Percentiles rank a stretch among this genome's conserved stretches.
These are phyloP conservation scores for Chrysolina haemoptera DNA, from an alignment of 2,888 invertebrate genomes.

Conservation along the genomic window DNA sequence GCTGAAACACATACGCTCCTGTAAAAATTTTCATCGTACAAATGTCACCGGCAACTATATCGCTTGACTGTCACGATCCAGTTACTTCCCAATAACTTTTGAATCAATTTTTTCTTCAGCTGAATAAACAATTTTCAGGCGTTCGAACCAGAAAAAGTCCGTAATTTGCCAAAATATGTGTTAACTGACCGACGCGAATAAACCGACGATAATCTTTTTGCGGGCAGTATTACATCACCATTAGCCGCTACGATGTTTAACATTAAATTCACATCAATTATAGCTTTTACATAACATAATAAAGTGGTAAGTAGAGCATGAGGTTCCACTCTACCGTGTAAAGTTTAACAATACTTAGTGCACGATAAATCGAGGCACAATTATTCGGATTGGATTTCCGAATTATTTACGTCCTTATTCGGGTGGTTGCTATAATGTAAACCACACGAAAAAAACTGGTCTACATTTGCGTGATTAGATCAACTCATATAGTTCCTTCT, in stretches of 20 bases:
- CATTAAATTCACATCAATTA: conserved; percentile 68
- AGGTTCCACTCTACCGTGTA: conserved; percentile 65
- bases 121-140: conserved; percentile 7
- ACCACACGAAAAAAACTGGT: conserved; percentile 5
- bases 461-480: background rate
- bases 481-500: no score
- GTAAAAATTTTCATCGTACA: background rate
- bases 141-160: conserved; percentile 4
- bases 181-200: conserved; percentile 48
- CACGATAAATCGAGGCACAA: conserved; percentile 32
- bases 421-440: background rate
- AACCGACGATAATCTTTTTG: conserved; percentile 46
- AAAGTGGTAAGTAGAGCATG: conserved; percentile 67
- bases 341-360: conserved; percentile 55
- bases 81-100: conserved; percentile 5
- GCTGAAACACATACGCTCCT: no score
- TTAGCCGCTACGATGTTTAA: conserved; percentile 64
- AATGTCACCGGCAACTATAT: background rate
- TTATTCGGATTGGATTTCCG: conserved; percentile 16
- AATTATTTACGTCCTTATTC: conserved; percentile 12
- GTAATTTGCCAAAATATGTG: conserved; percentile 40
- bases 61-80: background rate
- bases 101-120: conserved; percentile 1
- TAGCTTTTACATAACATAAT: conserved; percentile 65
- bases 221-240: conserved; percentile 45